Evolutionary conservation across 2,888 invertebrate species (phyloP).

Genomic region (Ecdyonurus torrentis): DNA sequence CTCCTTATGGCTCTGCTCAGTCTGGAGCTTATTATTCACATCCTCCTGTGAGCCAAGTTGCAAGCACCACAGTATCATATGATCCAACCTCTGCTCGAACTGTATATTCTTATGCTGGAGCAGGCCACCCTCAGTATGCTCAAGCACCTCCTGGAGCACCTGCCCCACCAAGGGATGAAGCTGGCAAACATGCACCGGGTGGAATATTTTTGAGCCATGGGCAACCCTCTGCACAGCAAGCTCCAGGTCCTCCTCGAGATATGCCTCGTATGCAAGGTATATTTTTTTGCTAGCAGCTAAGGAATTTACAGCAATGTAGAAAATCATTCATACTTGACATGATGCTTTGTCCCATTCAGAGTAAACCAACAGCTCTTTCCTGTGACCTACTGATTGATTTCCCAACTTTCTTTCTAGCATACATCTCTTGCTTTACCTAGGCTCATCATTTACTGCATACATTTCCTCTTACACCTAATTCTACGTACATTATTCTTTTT

Average conservation of each 20-base stretch:
- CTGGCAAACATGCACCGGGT: conserved; percentile 10
- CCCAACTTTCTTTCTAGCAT: no score
- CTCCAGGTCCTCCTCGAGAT: conserved; percentile 14
- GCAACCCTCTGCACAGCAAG: conserved; percentile 9
- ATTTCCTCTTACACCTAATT: no score
- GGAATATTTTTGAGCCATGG: background rate
- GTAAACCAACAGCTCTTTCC: no score
- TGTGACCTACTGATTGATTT: no score
- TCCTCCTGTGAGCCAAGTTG: conserved; percentile 6
- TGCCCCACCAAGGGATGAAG: conserved; percentile 12
- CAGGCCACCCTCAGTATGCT: conserved; percentile 26
- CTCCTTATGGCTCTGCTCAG: conserved; percentile 8
- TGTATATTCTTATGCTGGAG: conserved; percentile 27
- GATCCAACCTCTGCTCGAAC: conserved; percentile 19
- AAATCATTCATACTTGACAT: no score
- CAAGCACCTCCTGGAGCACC: conserved; percentile 25
- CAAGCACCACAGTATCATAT: conserved; percentile 13
- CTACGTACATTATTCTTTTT: no score
- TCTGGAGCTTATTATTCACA: conserved; percentile 1
- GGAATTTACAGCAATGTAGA: no score
- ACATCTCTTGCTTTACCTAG: no score
- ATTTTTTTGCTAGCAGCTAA: background rate
- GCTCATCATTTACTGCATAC: no score
- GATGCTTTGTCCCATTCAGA: no score
- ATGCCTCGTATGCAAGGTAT: no score